phyloP scores from a whole-genome alignment of 2,113 vertebrate species.

The Manacus vitellinus region DNA sequence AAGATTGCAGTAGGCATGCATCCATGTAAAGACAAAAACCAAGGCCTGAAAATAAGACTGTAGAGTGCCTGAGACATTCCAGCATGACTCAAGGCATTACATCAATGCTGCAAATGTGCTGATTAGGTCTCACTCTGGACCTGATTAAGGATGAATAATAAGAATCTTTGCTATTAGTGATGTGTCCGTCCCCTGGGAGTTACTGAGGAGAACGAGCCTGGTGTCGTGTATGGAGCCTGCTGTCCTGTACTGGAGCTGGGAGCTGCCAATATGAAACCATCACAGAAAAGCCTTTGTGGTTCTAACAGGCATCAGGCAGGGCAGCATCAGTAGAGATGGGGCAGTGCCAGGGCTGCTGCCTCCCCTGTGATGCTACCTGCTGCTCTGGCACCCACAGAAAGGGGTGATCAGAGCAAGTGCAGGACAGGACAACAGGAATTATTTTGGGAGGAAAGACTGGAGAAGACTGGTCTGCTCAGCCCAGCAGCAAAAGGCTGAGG shows the following conservation, averaged over 20 bases:
- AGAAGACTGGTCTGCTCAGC: background rate
- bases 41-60: background rate
- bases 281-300: background rate
- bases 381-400: background rate
- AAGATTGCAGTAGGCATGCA: background rate
- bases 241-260: background rate
- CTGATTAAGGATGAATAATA: background rate
- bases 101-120: background rate
- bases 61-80: background rate
- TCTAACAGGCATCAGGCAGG: background rate
- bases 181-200: background rate
- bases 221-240: background rate
- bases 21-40: background rate
- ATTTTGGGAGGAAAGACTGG: background rate
- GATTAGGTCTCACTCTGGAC: background rate
- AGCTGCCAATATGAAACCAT: background rate
- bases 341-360: background rate
- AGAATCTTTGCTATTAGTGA: background rate
- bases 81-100: background rate
- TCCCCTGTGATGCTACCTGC: background rate
- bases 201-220: background rate
- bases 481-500: background rate
- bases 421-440: background rate
- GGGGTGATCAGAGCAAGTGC: background rate
- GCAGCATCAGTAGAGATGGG: background rate